Evolutionary conservation across 1,140 invertebrate genomes (phyloP).

Genomic region (Formica selysi): DNA sequence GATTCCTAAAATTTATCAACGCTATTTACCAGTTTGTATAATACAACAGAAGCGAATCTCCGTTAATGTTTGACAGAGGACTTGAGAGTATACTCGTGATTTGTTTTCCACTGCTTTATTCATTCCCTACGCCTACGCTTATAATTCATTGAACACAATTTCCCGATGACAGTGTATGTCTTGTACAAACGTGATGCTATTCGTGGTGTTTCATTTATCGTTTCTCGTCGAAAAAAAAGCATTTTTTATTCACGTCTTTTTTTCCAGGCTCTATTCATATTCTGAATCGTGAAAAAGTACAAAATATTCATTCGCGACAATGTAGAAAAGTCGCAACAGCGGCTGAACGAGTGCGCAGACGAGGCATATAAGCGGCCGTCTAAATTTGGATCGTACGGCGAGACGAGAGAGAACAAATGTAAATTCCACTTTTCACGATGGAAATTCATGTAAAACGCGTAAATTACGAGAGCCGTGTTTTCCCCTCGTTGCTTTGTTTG

Average conservation of each 20-base stretch:
- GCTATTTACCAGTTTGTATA: background rate
- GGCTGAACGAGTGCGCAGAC: slow-evolving; percentile 65
- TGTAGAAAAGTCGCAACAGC: slow-evolving; percentile 52
- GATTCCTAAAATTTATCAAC: slow-evolving; percentile 16
- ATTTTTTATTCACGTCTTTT: slow-evolving; percentile 16
- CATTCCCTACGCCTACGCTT: background rate
- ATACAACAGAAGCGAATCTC: background rate
- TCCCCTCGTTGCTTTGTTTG: background rate
- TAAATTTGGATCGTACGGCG: slow-evolving; percentile 65
- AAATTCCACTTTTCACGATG: slow-evolving; percentile 56
- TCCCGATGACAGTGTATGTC: background rate
- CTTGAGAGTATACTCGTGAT: background rate
- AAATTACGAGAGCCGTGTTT: background rate
- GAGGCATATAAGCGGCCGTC: slow-evolving; percentile 41
- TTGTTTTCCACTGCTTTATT: slow-evolving; percentile 3
- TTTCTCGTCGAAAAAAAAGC: background rate
- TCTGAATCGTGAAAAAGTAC: background rate
- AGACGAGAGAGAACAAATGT: slow-evolving; percentile 52
- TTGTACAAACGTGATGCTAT: background rate
- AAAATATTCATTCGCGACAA: background rate
- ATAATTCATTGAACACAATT: background rate
- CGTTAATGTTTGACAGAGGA: background rate
- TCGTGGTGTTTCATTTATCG: background rate
- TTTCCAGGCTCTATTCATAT: background rate
- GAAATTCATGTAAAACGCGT: slow-evolving; percentile 13